Evolutionary conservation across 1,140 invertebrate species (phyloP).

Genomic region (Homarus americanus): DNA sequence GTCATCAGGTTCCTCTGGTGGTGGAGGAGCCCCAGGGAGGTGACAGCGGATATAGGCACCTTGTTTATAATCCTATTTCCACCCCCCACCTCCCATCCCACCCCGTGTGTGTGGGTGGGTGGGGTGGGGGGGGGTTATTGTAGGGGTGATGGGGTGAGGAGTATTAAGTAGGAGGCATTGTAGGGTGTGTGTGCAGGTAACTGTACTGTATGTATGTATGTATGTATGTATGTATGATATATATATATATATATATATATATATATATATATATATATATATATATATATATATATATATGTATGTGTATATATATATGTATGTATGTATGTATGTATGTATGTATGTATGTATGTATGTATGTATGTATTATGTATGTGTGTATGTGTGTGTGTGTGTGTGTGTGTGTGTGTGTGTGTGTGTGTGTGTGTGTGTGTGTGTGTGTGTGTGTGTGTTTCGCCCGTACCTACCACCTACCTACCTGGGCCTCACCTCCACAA

Average conservation of each 20-base stretch:
- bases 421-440: background rate
- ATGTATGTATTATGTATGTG: background rate
- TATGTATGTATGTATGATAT: no score
- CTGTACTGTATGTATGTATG: no score
- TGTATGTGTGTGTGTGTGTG: background rate
- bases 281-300: slow-evolving; percentile 6
- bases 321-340: slow-evolving; percentile 4
- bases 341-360: background rate
- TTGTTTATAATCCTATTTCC: no score
- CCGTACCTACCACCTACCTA: no score
- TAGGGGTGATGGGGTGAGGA: background rate
- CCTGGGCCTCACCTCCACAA: no score
- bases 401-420: background rate
- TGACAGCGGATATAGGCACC: no score
- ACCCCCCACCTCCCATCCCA: background rate
- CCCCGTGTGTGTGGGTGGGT: no score
- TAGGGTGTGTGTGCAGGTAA: no score
- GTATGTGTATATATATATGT: slow-evolving; percentile 2
- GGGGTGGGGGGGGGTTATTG: background rate
- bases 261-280: no score
- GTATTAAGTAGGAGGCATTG: background rate
- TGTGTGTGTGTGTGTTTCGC: background rate
- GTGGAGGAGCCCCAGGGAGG: no score
- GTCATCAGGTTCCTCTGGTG: no score
- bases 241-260: no score